Evolutionary conservation across 2,888 invertebrate genomes (phyloP).

Genomic region (Cotesia congregata): DNA sequence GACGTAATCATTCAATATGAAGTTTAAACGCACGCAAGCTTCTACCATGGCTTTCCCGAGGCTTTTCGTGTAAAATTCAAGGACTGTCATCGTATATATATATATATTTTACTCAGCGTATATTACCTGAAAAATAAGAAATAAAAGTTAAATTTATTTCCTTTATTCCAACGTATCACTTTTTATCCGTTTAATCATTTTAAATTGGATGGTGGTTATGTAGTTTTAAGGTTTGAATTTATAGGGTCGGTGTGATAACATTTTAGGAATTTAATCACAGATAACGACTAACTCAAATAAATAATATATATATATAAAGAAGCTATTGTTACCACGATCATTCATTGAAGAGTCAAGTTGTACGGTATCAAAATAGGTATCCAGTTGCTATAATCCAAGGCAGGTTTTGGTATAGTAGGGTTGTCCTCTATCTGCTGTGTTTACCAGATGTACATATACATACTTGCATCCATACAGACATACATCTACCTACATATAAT

Average conservation of each 20-base stretch:
- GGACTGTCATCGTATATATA: neutral
- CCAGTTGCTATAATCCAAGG: conserved; percentile 1
- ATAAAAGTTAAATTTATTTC: neutral
- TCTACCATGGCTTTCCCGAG: conserved; percentile 10
- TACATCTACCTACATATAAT: too few relatives aligned
- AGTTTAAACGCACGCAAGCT: conserved; percentile 21
- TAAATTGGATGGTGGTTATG: neutral
- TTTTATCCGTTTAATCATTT: neutral
- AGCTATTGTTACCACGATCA: neutral
- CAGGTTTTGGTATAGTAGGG: neutral
- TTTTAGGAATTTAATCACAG: neutral
- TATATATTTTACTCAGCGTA: neutral
- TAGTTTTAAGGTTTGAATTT: neutral
- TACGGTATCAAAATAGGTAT: conserved; percentile 23
- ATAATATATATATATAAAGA: neutral
- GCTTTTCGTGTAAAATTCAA: conserved; percentile 6
- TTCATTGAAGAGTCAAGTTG: neutral
- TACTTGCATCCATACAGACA: neutral
- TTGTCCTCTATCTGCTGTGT: neutral
- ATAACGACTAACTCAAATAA: neutral
- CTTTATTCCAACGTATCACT: neutral
- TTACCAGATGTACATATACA: neutral
- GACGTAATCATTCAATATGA: conserved; percentile 15
- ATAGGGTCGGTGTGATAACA: neutral
- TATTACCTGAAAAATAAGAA: neutral